Evolutionary conservation across 2,888 invertebrate genomes (phyloP), one percentile per base, ranked within the genome.

Genomic region (Rugalucina vietnamica): DNA sequence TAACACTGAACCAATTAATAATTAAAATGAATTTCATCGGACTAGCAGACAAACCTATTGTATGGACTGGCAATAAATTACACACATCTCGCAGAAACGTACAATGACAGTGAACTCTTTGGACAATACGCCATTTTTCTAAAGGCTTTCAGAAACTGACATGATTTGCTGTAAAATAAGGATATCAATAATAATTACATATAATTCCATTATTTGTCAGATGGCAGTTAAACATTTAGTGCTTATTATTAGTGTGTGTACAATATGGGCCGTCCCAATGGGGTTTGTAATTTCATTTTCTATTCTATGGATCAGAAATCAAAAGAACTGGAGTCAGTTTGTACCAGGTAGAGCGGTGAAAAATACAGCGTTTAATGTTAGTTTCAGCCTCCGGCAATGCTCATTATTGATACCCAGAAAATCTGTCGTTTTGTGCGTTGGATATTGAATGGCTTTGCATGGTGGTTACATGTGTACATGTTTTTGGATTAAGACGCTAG

Each of bases 141-240:
- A 60, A 3, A 60, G 65, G 18, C 32, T 21, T 65, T 65, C 65
- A 29, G 12, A 65, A 18, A 34, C 10, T 4, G 21, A 65, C 34
- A 65, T 65, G 3, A 65, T 34, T 65, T 34, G 65, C 65, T 34
- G 34, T 65, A 65, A 65, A 65, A 27, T 65, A 34, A 21, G 8
- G 34, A 34, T 32, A 65, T 65, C 65, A 65, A 65, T 65, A 34
- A 34, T 65, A 18, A 65, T 65, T 65, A 65, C 34, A 34, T 65
- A 34, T 65, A 65, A 65, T 65, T 65, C 34, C 65, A 65, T 65
- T 65, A 65, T 34, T 65, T 60, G 65, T 65, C 34, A 32, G 34
- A 34, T 10, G 65, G 18, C 65, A 3, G 32, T 65, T 65, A 65
- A 65, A 65, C 65, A 65, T 65, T 65, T 65, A 65, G 34, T 65